phyloP scores from a whole-genome alignment of 1,140 invertebrate species.

The Stenopsyche tienmushanensis region DNA sequence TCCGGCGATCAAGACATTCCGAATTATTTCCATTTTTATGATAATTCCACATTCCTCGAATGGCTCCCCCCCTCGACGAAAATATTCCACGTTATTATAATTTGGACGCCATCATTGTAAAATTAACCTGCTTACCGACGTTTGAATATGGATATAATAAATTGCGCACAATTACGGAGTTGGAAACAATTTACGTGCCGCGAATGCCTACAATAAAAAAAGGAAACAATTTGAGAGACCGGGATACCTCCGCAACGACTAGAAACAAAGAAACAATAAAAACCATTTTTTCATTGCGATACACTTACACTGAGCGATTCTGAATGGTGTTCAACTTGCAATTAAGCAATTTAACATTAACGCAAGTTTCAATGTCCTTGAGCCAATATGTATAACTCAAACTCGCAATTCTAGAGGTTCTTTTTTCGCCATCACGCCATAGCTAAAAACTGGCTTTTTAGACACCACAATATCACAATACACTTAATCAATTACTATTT shows the following conservation, averaged over 20 bases:
- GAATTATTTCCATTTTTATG: too few species aligned
- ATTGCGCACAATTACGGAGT: neutral
- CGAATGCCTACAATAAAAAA: neutral
- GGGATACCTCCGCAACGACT: neutral
- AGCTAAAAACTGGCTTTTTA: too few species aligned
- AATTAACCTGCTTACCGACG: neutral
- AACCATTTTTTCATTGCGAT: slow-evolving; percentile 5
- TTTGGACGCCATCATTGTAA: too few species aligned
- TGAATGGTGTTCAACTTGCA: neutral
- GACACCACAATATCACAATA: too few species aligned
- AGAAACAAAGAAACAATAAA: slow-evolving; percentile 6
- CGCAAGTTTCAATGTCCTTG: slow-evolving; percentile 16
- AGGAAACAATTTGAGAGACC: neutral
- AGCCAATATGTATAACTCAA: neutral
- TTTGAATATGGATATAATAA: slow-evolving; percentile 2
- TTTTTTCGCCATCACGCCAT: slow-evolving; percentile 10
- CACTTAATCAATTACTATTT: too few species aligned
- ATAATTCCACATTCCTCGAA: too few species aligned
- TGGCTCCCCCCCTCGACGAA: too few species aligned
- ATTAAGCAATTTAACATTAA: slow-evolving; percentile 14
- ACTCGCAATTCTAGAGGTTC: neutral
- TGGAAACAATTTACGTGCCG: slow-evolving; percentile 7
- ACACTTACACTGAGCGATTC: neutral
- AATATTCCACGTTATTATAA: too few species aligned
- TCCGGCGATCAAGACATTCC: too few species aligned